Base-by-base conservation (phyloP, 2,888 invertebrate species). In the Cyrtodaria siliqua region DNA sequence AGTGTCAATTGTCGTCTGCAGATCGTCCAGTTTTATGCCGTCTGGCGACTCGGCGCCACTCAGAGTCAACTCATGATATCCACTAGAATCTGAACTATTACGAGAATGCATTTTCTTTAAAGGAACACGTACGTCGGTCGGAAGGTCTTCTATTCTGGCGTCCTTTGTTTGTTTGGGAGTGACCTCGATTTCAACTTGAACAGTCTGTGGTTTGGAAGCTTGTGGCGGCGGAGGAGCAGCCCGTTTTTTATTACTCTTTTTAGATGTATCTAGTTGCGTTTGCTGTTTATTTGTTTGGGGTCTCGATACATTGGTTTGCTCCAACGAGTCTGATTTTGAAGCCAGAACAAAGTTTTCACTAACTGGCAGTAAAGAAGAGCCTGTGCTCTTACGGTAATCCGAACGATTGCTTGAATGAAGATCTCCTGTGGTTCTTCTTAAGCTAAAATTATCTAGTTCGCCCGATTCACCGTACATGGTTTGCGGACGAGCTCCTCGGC, bases 61-160 rank as follows among this genome's bases (percentile, higher is more conserved):
- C 0, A 89, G 66, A 8, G 95, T 95, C 0, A 95, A 95, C 89
- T 96, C 96, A 90, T 96, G 96, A 89, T 96, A 96, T 0, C 96
- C 96, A 69, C 95, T 95, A 85, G 96, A 96, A 90, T 96, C 96
- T 78, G 96, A 96, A 92, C 95, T 95, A 88, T 95, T 95, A 79
- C 96, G 94, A 49, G 95, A 96, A 94, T 96, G 96, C 49, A 80
- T 74, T 81, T 85, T 85, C 47, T 90, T 89, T 90, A 82, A 92
- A 62, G 62, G 83, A 69, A 78, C 71, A 68, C 77, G 83, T 71
- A 69, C 77, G 49, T 83, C 79, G 8, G 75, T 16, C 4, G 33
- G 55, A 42, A 75, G 50, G 26, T 72, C 68, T 20, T 66, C 76
- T 47, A 77, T 66, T 47, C 56, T 62, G 16, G 56, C 61, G 29